Conservation (phyloP, 2,797 vertebrate genomes). For the Cetoscarus ocellatus region DNA sequence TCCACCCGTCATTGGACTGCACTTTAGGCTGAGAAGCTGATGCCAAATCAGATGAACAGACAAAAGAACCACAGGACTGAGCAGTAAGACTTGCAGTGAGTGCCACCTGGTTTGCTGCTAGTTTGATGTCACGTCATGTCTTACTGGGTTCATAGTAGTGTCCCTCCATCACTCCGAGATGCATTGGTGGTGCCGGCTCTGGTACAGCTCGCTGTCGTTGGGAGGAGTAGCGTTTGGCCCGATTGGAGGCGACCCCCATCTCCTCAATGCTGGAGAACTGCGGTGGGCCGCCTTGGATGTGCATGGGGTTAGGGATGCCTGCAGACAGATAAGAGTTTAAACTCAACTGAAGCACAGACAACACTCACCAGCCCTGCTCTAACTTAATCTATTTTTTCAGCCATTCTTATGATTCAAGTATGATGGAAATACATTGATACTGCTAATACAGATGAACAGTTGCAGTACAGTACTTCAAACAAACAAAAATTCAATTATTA, state of each 20-base stretch:
- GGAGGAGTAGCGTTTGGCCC: constrained; percentile 96
- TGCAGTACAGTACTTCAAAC: no score
- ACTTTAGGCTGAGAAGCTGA: no score
- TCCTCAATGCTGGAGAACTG: constrained; percentile 94
- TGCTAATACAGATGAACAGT: no score
- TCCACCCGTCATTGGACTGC: no score
- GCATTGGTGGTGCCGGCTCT: constrained; percentile 89
- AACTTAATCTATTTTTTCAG: no score
- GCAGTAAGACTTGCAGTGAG: background rate
- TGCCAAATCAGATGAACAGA: no score
- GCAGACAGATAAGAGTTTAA: background rate
- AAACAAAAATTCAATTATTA: no score
- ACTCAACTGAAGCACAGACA: background rate
- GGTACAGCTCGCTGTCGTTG: constrained; percentile 94
- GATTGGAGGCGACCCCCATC: constrained; percentile 87
- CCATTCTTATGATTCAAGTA: no score
- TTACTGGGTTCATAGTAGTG: constrained; percentile 97
- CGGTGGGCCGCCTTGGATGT: constrained; percentile 87
- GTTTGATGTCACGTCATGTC: constrained; percentile 19
- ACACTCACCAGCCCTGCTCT: background rate
- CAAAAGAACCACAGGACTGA: no score
- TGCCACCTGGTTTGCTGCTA: background rate
- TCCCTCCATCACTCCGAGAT: constrained; percentile 96
- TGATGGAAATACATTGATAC: no score
- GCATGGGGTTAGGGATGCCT: constrained; percentile 92